Conservation (phyloP, 2,888 invertebrate species). For the Drosophila multiciliata region DNA sequence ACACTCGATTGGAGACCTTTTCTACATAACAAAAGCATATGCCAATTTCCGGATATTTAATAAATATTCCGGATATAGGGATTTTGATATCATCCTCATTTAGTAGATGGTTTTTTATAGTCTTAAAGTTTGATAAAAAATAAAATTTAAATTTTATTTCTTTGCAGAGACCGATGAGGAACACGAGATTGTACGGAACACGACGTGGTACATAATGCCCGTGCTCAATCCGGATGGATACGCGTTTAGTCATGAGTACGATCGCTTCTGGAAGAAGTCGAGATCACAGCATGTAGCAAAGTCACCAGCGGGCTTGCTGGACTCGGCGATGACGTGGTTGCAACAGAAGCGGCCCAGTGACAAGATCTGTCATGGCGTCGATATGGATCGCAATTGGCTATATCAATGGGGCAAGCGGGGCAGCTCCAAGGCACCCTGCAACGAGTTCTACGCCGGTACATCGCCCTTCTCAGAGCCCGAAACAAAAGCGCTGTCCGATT, state of each 20-base stretch:
- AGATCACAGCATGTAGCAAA: conserved; percentile 86
- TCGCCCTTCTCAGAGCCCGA: conserved; percentile 92
- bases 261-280: conserved; percentile 93
- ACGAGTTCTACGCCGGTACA: conserved; percentile 90
- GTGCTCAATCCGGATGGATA: conserved; percentile 92
- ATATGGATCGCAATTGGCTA: conserved; percentile 92
- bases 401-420: conserved; percentile 90
- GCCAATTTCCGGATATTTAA: background rate
- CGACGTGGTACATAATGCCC: conserved; percentile 90
- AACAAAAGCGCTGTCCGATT: conserved; percentile 88
- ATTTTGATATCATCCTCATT: background rate
- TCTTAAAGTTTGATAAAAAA: background rate
- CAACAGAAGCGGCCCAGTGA: conserved; percentile 76
- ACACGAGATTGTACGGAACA: conserved; percentile 80
- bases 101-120: background rate
- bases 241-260: conserved; percentile 90
- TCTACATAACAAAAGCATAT: background rate
- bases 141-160: background rate
- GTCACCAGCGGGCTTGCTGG: conserved; percentile 75
- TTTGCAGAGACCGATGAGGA: conserved; percentile 70
- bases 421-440: conserved; percentile 90
- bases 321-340: conserved; percentile 84
- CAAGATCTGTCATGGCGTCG: conserved; percentile 89
- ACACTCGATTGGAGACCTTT: conserved; percentile 28
- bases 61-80: background rate